Evolutionary conservation across 1,140 invertebrate genomes (phyloP).

Genomic region (Neomicropteryx cornuta): DNA sequence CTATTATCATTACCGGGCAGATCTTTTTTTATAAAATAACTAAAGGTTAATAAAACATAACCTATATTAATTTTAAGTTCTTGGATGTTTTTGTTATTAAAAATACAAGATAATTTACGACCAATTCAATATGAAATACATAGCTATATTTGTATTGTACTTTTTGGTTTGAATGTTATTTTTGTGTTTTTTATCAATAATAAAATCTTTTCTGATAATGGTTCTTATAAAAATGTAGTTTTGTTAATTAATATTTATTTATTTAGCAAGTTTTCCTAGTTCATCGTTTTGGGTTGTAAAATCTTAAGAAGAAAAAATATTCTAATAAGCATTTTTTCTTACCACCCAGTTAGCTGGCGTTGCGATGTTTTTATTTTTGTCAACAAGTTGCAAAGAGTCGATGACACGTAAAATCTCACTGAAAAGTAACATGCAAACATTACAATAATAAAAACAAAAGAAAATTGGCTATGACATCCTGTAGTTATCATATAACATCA

Average conservation of each 20-base stretch:
- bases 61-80: neutral
- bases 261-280: neutral
- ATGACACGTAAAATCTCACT: slow-evolving; percentile 84
- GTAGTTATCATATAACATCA: too few species aligned
- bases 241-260: neutral
- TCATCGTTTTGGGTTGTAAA: neutral
- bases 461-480: too few species aligned
- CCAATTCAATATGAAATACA: neutral
- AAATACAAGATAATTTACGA: neutral
- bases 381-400: slow-evolving; percentile 79
- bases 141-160: neutral
- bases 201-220: neutral
- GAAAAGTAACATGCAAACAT: slow-evolving; percentile 32
- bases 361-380: slow-evolving; percentile 55
- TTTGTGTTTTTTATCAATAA: neutral
- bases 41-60: neutral
- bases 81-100: neutral
- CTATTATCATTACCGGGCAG: neutral
- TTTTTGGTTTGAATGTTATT: neutral
- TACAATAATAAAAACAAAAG: too few species aligned
- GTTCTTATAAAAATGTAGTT: neutral
- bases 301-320: slow-evolving; percentile 11
- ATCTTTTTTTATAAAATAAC: neutral
- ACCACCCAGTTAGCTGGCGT: slow-evolving; percentile 85
- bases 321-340: too few species aligned